phyloP scores from a whole-genome alignment of 2,797 vertebrate species.

The Catamblyrhynchus diadema region DNA sequence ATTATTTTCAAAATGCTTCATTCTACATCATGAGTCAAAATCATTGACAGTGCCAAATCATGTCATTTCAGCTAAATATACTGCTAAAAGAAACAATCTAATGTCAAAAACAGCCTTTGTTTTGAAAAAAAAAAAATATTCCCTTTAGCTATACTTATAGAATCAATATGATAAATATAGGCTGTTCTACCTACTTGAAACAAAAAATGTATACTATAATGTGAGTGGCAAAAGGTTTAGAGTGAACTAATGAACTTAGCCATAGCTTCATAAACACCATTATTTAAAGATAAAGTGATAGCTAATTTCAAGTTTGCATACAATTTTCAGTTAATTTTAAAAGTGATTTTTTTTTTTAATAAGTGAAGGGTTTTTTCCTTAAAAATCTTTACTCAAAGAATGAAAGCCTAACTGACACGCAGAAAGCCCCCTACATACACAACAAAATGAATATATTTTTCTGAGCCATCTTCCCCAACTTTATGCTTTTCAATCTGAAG shows the following conservation, averaged over 20 bases:
- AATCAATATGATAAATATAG: neutral
- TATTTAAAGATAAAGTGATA: neutral
- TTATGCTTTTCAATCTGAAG: neutral
- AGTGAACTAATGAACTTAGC: neutral
- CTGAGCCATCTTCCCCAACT: neutral
- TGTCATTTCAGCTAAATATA: neutral
- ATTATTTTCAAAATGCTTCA: conserved; percentile 9
- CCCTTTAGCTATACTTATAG: neutral
- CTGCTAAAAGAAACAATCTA: neutral
- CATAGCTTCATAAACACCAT: neutral
- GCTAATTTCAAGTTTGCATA: neutral
- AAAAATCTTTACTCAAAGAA: neutral
- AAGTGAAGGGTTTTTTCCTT: accelerated
- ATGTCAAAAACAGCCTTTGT: neutral
- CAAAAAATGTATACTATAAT: neutral
- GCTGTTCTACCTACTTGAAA: neutral
- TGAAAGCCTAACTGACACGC: neutral
- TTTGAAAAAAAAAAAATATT: neutral
- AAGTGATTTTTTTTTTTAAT: neutral
- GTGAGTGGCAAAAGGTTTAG: neutral
- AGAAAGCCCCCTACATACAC: neutral
- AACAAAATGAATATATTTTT: neutral
- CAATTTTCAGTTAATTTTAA: neutral
- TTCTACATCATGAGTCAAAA: neutral
- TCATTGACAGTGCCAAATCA: neutral